These are phyloP conservation scores for Mythimna ferrago DNA, from an alignment of 2,888 invertebrate species.

Conservation along the genomic window DNA sequence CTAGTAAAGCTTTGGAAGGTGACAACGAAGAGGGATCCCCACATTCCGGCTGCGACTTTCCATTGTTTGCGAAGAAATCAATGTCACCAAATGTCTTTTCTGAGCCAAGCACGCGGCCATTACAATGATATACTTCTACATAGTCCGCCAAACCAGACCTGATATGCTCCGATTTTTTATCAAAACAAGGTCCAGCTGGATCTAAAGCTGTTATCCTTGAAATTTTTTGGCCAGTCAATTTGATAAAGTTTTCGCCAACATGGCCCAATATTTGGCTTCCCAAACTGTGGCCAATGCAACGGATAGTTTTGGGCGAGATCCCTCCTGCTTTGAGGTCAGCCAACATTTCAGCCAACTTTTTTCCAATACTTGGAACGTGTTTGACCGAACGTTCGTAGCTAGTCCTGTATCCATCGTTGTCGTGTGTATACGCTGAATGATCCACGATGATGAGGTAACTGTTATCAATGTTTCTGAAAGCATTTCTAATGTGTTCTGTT, in stretches of 20 bases:
- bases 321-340: slow-evolving; percentile 71
- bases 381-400: slow-evolving; percentile 83
- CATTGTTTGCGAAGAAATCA: slow-evolving; percentile 91
- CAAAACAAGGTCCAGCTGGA: slow-evolving; percentile 86
- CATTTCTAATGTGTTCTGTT: slow-evolving; percentile 76
- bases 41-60: slow-evolving; percentile 90
- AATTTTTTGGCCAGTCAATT: slow-evolving; percentile 76
- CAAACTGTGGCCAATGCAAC: slow-evolving; percentile 84
- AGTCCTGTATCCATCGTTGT: slow-evolving; percentile 74
- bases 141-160: slow-evolving; percentile 89
- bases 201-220: slow-evolving; percentile 83
- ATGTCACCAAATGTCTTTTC: slow-evolving; percentile 87
- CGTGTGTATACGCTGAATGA: slow-evolving; percentile 83
- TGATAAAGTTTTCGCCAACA: slow-evolving; percentile 76
- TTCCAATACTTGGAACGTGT: slow-evolving; percentile 82
- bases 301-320: slow-evolving; percentile 77
- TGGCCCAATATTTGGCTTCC: slow-evolving; percentile 83
- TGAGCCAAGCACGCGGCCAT: slow-evolving; percentile 88
- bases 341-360: slow-evolving; percentile 78
- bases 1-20: slow-evolving; percentile 76
- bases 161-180: slow-evolving; percentile 80
- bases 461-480: slow-evolving; percentile 78
- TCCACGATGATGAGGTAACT: slow-evolving; percentile 84
- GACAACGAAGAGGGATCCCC: slow-evolving; percentile 76
- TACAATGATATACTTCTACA: slow-evolving; percentile 92